Evolutionary conservation across 2,888 invertebrate species (phyloP), one percentile per base, ranked within the genome.

Genomic region (Lamproptera curius): DNA sequence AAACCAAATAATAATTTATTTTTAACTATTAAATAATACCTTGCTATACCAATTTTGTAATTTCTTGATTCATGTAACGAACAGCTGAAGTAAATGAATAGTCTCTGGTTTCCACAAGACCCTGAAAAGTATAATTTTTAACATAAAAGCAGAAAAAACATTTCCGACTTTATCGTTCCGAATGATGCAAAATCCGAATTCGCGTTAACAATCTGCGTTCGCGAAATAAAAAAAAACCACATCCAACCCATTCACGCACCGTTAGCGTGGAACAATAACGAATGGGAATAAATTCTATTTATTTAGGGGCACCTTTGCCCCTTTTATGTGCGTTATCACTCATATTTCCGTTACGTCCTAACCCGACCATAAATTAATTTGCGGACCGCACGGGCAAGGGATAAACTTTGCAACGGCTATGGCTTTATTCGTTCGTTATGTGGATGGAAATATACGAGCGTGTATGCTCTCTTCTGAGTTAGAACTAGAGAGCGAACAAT

Each of bases 201-300:
- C 28, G 17, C 26, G n/a, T 5, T 31, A 28, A 35, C 14, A 43
- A 46, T 46, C 20, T 35, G n/a, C n/a, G 35, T 8, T 17, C n/a
- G 15, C 35, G n/a, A n/a, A n/a, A n/a, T n/a, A 34, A 6, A 37
- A 28, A 43, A 49, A 43, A 42, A 37, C 13, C 34, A 26, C 16
- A 41, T 40, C 35, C 4, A 16, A 16, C 4, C 35, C 2, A 14
- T 41, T 28, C 28, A 34, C 34, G 28, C 34, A 16, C 37, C 16
- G 47, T 20, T 31, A 35, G 37, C 36, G n/a, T 17, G 13, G 31
- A 42, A 42, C 43, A 49, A 49, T 49, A 49, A 49, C 34, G 16
- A 6, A 13, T 54, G 52, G 59, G 59, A 63, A 62, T 62, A 64
- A 61, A 65, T 63, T 58, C 54, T 67, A 67, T 72, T 72, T 67